These are phyloP conservation scores for Meiosimyza decipiens DNA, from an alignment of 2,888 invertebrate genomes.

Conservation along the genomic window DNA sequence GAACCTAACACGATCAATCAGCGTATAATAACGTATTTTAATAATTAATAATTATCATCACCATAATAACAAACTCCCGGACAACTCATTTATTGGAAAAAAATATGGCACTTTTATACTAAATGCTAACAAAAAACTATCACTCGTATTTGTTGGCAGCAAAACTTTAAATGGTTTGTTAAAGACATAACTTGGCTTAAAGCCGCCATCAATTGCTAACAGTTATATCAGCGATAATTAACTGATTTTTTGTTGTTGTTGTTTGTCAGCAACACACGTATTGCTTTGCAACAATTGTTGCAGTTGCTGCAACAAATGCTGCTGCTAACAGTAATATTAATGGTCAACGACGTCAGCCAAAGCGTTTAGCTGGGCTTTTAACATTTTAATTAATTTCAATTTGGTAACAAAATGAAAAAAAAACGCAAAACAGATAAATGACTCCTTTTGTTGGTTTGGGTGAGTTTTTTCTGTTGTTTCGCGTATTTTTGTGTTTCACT, in stretches of 20 bases:
- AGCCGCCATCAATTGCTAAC: slow-evolving; percentile 18
- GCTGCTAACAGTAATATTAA: not conserved
- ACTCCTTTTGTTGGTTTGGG: not conserved
- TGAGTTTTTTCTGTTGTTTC: not conserved
- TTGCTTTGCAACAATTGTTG: not conserved
- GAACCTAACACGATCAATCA: too few relatives aligned
- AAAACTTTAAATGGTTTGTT: not conserved
- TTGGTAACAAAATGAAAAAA: not conserved
- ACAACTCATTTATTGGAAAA: too few relatives aligned
- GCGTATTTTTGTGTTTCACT: not conserved
- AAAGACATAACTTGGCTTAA: slow-evolving; percentile 14
- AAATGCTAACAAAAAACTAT: too few relatives aligned
- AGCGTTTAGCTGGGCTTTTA: not conserved
- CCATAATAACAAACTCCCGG: too few relatives aligned
- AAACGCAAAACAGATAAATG: not conserved
- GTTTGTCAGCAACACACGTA: not conserved
- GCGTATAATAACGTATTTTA: too few relatives aligned
- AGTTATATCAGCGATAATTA: slow-evolving; percentile 22
- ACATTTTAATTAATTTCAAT: slow-evolving; percentile 33
- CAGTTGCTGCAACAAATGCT: not conserved
- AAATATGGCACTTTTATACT: too few relatives aligned
- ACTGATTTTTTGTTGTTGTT: slow-evolving; percentile 14
- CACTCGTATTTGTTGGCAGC: too few relatives aligned
- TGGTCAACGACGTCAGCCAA: not conserved
- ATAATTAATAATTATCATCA: too few relatives aligned